Evolutionary conservation across 2,888 invertebrate genomes (phyloP), one percentile per base, ranked within the genome.

Genomic region (Plutella xylostella): DNA sequence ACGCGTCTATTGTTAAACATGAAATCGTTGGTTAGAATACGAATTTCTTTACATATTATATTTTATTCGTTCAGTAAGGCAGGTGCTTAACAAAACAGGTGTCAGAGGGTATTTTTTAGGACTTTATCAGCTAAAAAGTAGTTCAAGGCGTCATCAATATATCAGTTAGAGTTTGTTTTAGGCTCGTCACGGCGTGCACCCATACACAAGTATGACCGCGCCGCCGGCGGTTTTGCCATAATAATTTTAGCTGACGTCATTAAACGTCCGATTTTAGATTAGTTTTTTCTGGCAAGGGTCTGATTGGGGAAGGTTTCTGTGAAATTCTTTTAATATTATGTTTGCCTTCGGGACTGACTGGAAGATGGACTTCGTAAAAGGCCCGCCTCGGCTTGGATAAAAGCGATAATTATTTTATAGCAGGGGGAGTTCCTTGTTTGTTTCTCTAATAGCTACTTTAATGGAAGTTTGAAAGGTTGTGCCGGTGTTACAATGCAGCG

Each of bases 361-460:
- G 48, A 51, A 52, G 56, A 57, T 54, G 48, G 55, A 52, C 50
- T 55, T 55, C 55, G 54, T 58, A 60, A 61, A 65, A 63, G 65
- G 62, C 58, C 15, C 39, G n/a, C 42, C n/a, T 65, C 68, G 70
- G 68, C 60, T 53, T 50, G 70, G 75, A 74, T 82, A 71, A 77
- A 82, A 72, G 76, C 71, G 77, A 74, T 80, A 78, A 83, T 83
- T 82, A 79, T 80, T 82, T 78, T 78, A 82, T 78, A 70, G 73
- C 65, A 30, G 58, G 62, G 64, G 68, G 68, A 70, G 75, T 71
- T 70, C 61, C 78, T 78, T 82, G 79, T 82, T 83, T 82, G 83
- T 82, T 83, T 82, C 72, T 79, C 70, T 82, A 82, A 83, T 80
- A 75, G 79, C 72, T 67, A 70, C 72, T 77, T 73, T 79, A 77